Percentiles rank a stretch among this genome's conserved stretches.
Evolutionary conservation across 2,797 vertebrate genomes (phyloP).

Genomic region (Novumbra hubbsi): DNA sequence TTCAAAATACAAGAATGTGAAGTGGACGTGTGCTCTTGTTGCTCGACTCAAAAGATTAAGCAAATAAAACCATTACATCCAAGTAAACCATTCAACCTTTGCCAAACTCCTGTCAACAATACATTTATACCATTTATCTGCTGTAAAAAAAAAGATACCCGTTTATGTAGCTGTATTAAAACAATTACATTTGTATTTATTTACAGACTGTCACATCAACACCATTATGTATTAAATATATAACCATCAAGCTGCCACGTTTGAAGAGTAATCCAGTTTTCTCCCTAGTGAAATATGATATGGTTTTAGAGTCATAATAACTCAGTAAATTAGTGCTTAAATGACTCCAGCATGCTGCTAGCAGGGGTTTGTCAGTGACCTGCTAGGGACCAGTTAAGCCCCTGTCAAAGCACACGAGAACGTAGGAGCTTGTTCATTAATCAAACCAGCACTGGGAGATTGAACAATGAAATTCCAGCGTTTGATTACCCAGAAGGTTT

Average conservation of each 20-base stretch:
- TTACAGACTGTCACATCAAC: constrained; percentile 49
- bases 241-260: constrained; percentile 48
- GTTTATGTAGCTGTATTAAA: neutral
- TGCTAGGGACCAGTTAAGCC: constrained; percentile 29
- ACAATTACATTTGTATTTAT: constrained; percentile 46
- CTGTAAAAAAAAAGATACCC: neutral
- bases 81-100: neutral
- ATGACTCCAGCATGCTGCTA: constrained; percentile 15
- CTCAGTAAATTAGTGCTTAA: constrained; percentile 54
- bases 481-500: constrained; percentile 14
- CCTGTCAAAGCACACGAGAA: neutral
- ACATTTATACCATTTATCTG: neutral
- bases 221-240: constrained; percentile 62
- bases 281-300: constrained; percentile 57
- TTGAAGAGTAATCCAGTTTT: constrained; percentile 64
- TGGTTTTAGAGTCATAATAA: constrained; percentile 67
- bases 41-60: neutral
- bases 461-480: constrained; percentile 20
- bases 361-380: neutral
- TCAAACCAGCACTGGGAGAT: constrained; percentile 17
- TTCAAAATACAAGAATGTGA: neutral
- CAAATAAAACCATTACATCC: neutral
- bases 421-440: constrained; percentile 18
- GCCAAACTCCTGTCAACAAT: neutral
- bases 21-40: neutral